Evolutionary conservation across 2,888 invertebrate genomes (phyloP), one percentile per base, ranked within the genome.

Genomic region (Ornithoptera alexandrae): DNA sequence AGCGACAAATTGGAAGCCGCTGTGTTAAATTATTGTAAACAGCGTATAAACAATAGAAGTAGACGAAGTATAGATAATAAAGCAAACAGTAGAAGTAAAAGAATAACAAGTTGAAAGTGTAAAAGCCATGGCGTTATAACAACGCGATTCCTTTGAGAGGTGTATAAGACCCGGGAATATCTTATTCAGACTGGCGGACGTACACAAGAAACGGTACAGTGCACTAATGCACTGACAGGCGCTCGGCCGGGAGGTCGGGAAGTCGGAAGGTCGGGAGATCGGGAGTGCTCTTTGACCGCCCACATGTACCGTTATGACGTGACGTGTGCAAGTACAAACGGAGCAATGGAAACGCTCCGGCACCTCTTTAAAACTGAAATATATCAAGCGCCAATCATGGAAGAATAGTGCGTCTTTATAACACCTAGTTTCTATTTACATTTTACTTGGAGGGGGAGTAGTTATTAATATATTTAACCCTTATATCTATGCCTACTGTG

Each of bases 281-380:
- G 67, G 17, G 68, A 65, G 61, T 61, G 69, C 69, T 69, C 65
- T 69, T 69, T 69, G 69, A 69, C 69, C 69, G 65, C 69, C 65
- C 69, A 24, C 65, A 56, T 61, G 57, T 57, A 61, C 56, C 65
- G 69, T 68, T 68, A 64, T 69, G 65, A 69, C 68, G 64, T 68
- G 68, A 64, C 69, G 56, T 65, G 64, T 68, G 65, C 61, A 65
- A 69, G 69, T 65, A 69, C 65, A 65, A 68, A 68, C 60, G 63
- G 59, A 50, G 46, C 68, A 68, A 69, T 65, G 69, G 69, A 59
- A 65, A 59, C 59, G 24, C 57, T 61, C 61, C 68, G 60, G 64
- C 60, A 30, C 36, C 30, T 30, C 67, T 60, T 62, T 64, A 22
- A 50, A 59, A 42, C 24, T n/a, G 42, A 30, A 50, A 68, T 50